phyloP scores from a whole-genome alignment of 2,888 invertebrate species.

The Pyrochroa serraticornis region DNA sequence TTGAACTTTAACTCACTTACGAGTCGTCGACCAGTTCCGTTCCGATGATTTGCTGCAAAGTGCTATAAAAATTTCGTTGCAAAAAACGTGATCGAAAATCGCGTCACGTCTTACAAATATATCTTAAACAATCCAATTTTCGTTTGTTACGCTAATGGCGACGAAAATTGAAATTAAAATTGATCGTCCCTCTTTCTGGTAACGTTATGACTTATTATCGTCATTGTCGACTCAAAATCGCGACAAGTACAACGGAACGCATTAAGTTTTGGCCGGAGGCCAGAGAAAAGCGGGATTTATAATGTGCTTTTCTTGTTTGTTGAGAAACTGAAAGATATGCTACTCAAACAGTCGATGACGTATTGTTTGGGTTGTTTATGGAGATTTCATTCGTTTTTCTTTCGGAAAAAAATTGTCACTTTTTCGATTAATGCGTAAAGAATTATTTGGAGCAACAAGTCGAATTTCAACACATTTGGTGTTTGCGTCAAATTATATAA shows the following conservation, averaged over 20 bases:
- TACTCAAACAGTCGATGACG: constrained; percentile 10
- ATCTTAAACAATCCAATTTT: constrained; percentile 9
- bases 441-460: constrained; percentile 1
- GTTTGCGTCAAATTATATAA: neutral
- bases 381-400: neutral
- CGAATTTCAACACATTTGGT: neutral
- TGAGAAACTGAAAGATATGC: constrained; percentile 18
- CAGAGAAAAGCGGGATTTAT: constrained; percentile 28
- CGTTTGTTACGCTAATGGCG: constrained; percentile 3
- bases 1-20: constrained; percentile 33
- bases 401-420: neutral
- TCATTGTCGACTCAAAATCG: constrained; percentile 1
- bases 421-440: too few relatives aligned
- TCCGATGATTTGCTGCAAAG: constrained; percentile 16
- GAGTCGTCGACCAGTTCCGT: constrained; percentile 14
- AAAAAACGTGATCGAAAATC: constrained; percentile 10
- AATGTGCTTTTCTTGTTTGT: constrained; percentile 31
- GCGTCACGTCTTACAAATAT: constrained; percentile 5
- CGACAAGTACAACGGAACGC: constrained; percentile 22
- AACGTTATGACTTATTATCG: too few relatives aligned
- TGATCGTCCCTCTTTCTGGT: neutral
- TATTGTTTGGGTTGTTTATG: constrained; percentile 5
- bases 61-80: constrained; percentile 9
- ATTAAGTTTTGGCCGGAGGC: constrained; percentile 28
- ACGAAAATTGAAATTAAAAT: constrained; percentile 3